Conservation (phyloP, 2,888 invertebrate genomes). For the Metalampra italica region DNA sequence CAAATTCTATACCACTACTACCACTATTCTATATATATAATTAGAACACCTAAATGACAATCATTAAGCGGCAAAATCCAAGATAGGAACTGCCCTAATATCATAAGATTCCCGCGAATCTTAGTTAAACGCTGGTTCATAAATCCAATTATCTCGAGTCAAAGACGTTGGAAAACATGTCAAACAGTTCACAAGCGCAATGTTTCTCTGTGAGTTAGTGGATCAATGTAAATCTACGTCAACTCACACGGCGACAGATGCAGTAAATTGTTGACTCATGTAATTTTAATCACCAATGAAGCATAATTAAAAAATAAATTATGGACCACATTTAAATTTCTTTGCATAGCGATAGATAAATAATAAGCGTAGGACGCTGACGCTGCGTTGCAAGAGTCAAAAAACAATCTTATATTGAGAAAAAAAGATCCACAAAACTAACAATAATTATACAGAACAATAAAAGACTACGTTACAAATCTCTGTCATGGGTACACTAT, state of each 20-base stretch:
- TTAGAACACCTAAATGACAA: no score
- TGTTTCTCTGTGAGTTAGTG: conserved; percentile 21
- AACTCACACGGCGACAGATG: conserved; percentile 24
- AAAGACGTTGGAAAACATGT: conserved; percentile 30
- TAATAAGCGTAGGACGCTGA: conserved; percentile 30
- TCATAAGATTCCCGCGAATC: conserved; percentile 33
- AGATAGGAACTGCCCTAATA: neutral
- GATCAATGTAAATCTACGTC: conserved; percentile 23
- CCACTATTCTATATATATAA: no score
- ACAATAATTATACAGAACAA: no score
- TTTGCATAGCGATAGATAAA: conserved; percentile 30
- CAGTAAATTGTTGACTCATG: conserved; percentile 34
- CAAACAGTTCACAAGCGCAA: conserved; percentile 11
- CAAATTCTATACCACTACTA: no score
- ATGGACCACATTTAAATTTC: conserved; percentile 28
- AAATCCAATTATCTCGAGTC: conserved; percentile 47
- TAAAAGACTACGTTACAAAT: no score
- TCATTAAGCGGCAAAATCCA: no score
- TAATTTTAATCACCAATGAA: conserved; percentile 38
- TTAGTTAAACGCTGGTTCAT: conserved; percentile 30
- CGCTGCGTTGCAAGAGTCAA: conserved; percentile 12
- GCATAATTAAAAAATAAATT: conserved; percentile 26
- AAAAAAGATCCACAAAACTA: no score
- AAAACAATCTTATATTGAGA: neutral
- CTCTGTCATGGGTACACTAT: no score